Percentiles rank a stretch among this genome's conserved stretches.
These are phyloP conservation scores for Piprites chloris DNA, from an alignment of 2,113 vertebrate genomes.

Conservation along the genomic window DNA sequence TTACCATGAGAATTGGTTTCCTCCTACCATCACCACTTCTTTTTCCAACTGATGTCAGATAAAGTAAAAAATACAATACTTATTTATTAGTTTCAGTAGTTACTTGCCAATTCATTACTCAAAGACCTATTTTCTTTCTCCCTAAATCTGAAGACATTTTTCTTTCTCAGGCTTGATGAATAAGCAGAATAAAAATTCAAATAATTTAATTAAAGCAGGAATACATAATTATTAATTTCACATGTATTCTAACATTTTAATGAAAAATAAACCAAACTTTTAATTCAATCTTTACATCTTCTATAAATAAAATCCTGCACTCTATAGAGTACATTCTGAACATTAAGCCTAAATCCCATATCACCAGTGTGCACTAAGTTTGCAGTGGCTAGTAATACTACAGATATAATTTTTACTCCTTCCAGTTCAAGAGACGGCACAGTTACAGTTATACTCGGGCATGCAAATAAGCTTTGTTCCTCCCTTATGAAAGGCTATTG, in stretches of 20 bases:
- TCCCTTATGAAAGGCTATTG: neutral
- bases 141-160: neutral
- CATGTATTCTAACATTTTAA: neutral
- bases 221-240: neutral
- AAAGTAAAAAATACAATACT: conserved; percentile 3
- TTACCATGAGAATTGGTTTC: conserved; percentile 5
- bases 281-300: neutral
- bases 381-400: neutral
- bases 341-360: neutral
- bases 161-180: neutral
- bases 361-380: neutral
- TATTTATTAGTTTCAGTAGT: neutral
- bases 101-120: conserved; percentile 21
- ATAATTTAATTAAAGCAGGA: neutral
- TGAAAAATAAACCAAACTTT: neutral
- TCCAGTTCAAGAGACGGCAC: neutral
- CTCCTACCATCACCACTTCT: neutral
- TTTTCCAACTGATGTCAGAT: conserved; percentile 22
- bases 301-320: neutral
- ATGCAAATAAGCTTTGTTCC: neutral
- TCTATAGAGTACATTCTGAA: neutral
- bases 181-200: neutral
- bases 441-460: neutral
- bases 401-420: neutral
- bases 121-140: neutral